These are phyloP conservation scores for Trachymyrmex cornetzi DNA, from an alignment of 1,140 invertebrate species.

Conservation along the genomic window DNA sequence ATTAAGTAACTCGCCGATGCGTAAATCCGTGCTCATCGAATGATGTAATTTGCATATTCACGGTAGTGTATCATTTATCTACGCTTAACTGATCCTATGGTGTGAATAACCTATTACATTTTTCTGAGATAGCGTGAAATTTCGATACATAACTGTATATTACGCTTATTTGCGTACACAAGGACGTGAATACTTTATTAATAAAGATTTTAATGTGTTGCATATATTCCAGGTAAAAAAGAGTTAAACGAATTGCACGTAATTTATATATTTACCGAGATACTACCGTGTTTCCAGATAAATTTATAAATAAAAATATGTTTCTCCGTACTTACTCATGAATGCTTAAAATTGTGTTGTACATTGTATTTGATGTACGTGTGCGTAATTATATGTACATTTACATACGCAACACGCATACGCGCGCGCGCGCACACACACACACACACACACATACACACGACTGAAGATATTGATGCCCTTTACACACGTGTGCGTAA, in stretches of 20 bases:
- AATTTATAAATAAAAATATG: not conserved
- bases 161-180: not conserved
- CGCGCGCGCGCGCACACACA: no score
- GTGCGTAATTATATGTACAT: no score
- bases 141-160: not conserved
- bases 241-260: not conserved
- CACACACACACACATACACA: no score
- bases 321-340: not conserved
- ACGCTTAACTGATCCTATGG: slow-evolving; percentile 22
- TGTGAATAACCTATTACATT: slow-evolving; percentile 42
- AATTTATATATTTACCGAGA: not conserved
- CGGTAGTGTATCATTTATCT: slow-evolving; percentile 24
- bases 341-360: no score
- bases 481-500: no score
- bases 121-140: slow-evolving; percentile 32
- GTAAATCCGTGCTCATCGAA: slow-evolving; percentile 51
- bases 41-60: slow-evolving; percentile 46
- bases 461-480: no score
- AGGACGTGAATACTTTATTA: not conserved
- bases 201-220: slow-evolving; percentile 22
- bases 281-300: no score
- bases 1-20: slow-evolving; percentile 34
- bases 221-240: not conserved
- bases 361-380: no score
- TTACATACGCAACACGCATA: no score